Evolutionary conservation across 1,140 invertebrate species (phyloP), one percentile per base, ranked within the genome.

Genomic region (Andricus grossulariae): DNA sequence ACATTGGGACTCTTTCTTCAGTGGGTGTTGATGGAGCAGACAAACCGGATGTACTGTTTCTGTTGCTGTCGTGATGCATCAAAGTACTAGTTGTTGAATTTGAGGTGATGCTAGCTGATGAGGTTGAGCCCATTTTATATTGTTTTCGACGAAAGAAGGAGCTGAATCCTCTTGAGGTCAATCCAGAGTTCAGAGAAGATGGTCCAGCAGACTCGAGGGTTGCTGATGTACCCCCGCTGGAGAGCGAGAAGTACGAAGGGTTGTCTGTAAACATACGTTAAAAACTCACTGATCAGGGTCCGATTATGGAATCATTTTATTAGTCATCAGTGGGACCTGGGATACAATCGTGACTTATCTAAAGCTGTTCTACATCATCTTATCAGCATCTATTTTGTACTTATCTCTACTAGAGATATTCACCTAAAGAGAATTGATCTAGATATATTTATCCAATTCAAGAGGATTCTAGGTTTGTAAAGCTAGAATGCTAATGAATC

Each of bases 161-260:
- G 75, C 84, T 80, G 80, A 87, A 80, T 21, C 87, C 60, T 57
- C 82, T 81, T 45, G 82, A 74, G 10, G 78, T 45, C 51, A 80
- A 55, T 50, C 75, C 74, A 50, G 78, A 80, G 21, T 66, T 66
- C 3, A 66, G 25, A 32, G 32, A 50, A 10, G 70, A 54, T 54
- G 71, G 50, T 39, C 32, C 57, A 12, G 74, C 66, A 75, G 73
- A 57, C 72, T 73, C 1, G 39, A 57, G 79, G 21, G 75, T 82
- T 50, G 80, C 74, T 81, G 82, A 74, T 75, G 79, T 76, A 82
- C 72, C 77, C 45, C 77, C 85, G 73, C 87, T 85, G 39, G 91
- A 88, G 71, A 94, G 80, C 77, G 93, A 91, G 85, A 94, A 94
- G 79, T 94, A 94, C 73, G 93, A 93, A 7, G 93, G 93, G 84